phyloP scores from a whole-genome alignment of 2,888 invertebrate species.

The Melipona beecheii region DNA sequence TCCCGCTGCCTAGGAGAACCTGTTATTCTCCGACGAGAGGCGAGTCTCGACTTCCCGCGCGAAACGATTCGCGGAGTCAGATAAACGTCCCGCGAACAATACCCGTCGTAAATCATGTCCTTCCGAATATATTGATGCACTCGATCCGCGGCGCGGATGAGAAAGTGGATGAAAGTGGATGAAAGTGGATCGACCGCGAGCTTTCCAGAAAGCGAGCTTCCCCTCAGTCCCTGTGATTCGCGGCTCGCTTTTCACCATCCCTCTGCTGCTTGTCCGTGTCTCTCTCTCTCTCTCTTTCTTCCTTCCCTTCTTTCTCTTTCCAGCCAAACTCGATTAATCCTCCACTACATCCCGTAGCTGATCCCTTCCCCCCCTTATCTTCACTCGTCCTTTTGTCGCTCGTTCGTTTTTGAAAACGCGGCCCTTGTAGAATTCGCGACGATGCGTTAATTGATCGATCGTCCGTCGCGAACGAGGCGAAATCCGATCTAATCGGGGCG shows the following conservation, averaged over 20 bases:
- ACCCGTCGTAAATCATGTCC: constrained; percentile 65
- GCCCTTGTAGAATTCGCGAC: constrained; percentile 47
- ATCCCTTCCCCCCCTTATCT: background rate
- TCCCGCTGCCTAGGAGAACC: background rate
- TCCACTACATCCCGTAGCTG: background rate
- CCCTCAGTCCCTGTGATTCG: constrained; percentile 34
- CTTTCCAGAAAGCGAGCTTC: constrained; percentile 50
- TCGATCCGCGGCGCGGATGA: constrained; percentile 59
- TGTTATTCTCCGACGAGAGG: constrained; percentile 21
- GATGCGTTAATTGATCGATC: constrained; percentile 66
- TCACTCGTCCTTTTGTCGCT: constrained; percentile 33
- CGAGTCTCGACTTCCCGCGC: constrained; percentile 56
- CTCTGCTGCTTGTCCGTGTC: constrained; percentile 43
- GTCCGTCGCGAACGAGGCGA: constrained; percentile 55
- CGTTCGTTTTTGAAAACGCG: constrained; percentile 62
- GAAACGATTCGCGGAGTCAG: constrained; percentile 62
- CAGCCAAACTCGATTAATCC: constrained; percentile 59
- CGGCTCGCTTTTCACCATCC: constrained; percentile 46
- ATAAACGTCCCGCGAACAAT: constrained; percentile 68
- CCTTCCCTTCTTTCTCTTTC: background rate
- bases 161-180: constrained; percentile 69
- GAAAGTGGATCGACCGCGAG: constrained; percentile 66
- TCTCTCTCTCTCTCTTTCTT: constrained; percentile 1
- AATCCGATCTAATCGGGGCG: background rate
- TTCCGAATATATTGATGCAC: constrained; percentile 65